Percentiles rank a stretch among this genome's conserved stretches.
These are phyloP conservation scores for Corapipo altera DNA, from an alignment of 2,113 vertebrate genomes.

Conservation along the genomic window DNA sequence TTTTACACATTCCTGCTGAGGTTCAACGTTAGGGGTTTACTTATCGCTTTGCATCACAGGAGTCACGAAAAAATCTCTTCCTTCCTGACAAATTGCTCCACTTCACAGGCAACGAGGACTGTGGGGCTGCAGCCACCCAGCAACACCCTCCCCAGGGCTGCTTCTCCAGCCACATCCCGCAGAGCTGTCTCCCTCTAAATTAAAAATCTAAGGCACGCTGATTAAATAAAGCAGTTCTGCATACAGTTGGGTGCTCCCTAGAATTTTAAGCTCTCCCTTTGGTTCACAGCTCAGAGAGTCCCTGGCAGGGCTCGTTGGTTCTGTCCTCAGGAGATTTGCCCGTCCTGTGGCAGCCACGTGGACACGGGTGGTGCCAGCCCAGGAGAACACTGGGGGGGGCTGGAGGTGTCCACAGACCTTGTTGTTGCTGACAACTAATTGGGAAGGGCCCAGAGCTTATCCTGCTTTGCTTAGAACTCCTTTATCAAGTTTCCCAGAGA, in stretches of 20 bases:
- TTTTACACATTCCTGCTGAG: not conserved
- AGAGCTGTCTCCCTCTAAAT: not conserved
- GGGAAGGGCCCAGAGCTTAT: not conserved
- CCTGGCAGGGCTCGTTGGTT: not conserved
- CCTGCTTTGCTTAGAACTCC: not conserved
- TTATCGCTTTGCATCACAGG: not conserved
- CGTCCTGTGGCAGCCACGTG: rapidly evolving
- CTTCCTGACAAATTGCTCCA: not conserved
- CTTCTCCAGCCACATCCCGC: not conserved
- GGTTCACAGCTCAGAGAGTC: not conserved
- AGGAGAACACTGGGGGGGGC: not conserved
- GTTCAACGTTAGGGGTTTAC: not conserved
- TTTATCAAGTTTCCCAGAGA: not conserved
- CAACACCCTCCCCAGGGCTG: not conserved
- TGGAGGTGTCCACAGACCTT: not conserved
- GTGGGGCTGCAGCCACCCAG: not conserved
- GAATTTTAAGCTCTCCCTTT: not conserved
- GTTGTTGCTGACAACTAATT: not conserved
- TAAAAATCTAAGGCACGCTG: not conserved
- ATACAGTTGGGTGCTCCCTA: not conserved
- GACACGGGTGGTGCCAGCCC: not conserved
- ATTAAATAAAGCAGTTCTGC: not conserved
- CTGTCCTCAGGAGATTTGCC: not conserved
- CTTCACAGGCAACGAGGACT: not conserved
- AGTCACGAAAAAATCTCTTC: not conserved